phyloP scores from a whole-genome alignment of 2,888 invertebrate species.

The Druceiella hillmani region DNA sequence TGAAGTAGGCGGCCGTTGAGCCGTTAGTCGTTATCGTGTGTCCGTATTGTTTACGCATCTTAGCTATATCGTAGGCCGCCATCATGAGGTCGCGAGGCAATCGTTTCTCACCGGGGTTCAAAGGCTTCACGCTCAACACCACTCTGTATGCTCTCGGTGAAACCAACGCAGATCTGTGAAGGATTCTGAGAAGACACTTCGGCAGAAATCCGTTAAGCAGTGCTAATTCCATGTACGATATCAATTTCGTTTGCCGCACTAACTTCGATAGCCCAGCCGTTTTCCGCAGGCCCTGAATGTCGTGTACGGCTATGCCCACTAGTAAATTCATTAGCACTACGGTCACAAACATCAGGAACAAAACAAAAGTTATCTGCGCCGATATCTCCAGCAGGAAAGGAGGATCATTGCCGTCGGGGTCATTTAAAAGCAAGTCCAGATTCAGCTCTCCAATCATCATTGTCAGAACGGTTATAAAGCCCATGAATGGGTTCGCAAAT shows the following conservation, averaged over 20 bases:
- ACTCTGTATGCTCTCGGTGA: slow-evolving; percentile 79
- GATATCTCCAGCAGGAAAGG: slow-evolving; percentile 73
- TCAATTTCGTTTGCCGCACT: slow-evolving; percentile 80
- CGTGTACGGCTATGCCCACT: slow-evolving; percentile 83
- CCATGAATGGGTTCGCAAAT: slow-evolving; percentile 79
- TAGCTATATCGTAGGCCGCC: slow-evolving; percentile 76
- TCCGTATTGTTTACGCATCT: slow-evolving; percentile 64
- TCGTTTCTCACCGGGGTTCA: slow-evolving; percentile 78
- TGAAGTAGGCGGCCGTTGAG: slow-evolving; percentile 57
- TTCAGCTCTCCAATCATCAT: slow-evolving; percentile 89
- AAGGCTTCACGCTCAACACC: slow-evolving; percentile 74
- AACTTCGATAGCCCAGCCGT: slow-evolving; percentile 79
- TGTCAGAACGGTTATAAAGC: slow-evolving; percentile 76
- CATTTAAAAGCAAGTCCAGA: slow-evolving; percentile 68
- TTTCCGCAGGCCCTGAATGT: slow-evolving; percentile 80
- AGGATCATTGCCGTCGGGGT: slow-evolving; percentile 70
- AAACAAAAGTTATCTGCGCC: slow-evolving; percentile 75
- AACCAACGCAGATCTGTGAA: slow-evolving; percentile 74
- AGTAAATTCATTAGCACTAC: slow-evolving; percentile 81
- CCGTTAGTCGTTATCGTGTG: slow-evolving; percentile 63
- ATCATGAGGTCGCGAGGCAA: slow-evolving; percentile 73
- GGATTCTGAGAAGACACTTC: slow-evolving; percentile 63
- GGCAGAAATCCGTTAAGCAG: slow-evolving; percentile 76
- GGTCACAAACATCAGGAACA: slow-evolving; percentile 77
- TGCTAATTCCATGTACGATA: slow-evolving; percentile 78